Percentiles rank a stretch among this genome's conserved stretches.
Evolutionary conservation across 1,140 invertebrate species (phyloP).

Genomic region (Diprion similis): DNA sequence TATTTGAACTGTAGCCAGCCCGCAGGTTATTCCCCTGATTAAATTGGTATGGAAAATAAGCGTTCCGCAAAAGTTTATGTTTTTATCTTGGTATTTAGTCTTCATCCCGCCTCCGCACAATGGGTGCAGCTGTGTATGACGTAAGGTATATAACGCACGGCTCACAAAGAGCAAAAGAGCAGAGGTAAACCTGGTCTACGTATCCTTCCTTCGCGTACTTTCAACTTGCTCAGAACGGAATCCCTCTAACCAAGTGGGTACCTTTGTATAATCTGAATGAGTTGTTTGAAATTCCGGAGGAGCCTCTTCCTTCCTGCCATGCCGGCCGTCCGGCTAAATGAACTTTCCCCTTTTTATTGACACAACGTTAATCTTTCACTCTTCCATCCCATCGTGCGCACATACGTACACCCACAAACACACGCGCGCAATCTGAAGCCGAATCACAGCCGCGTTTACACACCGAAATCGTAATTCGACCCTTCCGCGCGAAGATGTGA

Average conservation of each 20-base stretch:
- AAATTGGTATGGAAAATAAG: not conserved
- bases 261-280: not conserved
- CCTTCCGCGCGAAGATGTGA: constrained; percentile 4
- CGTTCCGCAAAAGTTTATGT: constrained; percentile 3
- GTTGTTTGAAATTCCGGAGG: not conserved
- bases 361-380: not conserved
- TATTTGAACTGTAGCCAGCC: not conserved
- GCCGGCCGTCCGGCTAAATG: not conserved
- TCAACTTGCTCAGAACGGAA: not conserved
- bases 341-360: not conserved
- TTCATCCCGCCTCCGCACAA: too few relatives aligned
- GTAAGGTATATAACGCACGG: too few relatives aligned
- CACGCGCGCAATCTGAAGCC: not conserved
- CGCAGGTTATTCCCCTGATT: not conserved
- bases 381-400: not conserved
- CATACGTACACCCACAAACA: not conserved
- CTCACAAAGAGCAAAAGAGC: not conserved
- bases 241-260: not conserved
- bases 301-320: too few relatives aligned
- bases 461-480: constrained; percentile 18
- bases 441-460: constrained; percentile 8
- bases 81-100: not conserved
- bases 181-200: not conserved
- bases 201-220: not conserved
- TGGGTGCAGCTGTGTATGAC: too few relatives aligned